Evolutionary conservation across 2,113 vertebrate genomes (phyloP), one percentile per base, ranked within the genome.

Genomic region (Himantopus leucocephalus): DNA sequence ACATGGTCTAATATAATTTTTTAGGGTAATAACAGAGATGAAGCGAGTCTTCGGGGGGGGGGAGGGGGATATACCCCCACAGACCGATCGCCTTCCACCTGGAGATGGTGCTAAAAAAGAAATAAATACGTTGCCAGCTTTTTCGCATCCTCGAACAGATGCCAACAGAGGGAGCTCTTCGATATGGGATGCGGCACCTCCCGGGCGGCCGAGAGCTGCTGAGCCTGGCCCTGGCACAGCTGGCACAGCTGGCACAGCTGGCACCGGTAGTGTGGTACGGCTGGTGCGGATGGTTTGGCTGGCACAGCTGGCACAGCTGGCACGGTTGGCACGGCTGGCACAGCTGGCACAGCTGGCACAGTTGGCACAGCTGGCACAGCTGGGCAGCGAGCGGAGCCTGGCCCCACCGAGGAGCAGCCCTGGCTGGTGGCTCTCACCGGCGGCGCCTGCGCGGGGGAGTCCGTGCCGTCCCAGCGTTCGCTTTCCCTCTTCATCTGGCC

Each of bases 131-230:
- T 14, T 41, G 53, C 59, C 63, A 17, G 4, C 19, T 39, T 23
- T 11, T 32, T 2, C 8, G 3, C 17, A 22, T 50, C 39, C 60
- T 60, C 87, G 67, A 85, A 1, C 35, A 32, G 92, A 92, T 94
- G 91, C 97, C 97, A 96, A 97, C 96, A 97, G 97, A 97, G 97
- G 96, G 97, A 97, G 97, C 97, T 96, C 87, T 86, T 30, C 94
- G 96, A 97, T 97, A 68, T 97, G 96, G 79, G 95, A 97, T 97
- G 83, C 21, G 62, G 89, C 85, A 53, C 62, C 58, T 85, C 71
- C 48, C 2, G 62, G 53, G n/a, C 0, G 3, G 48, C 21, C 0
- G 10, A 10, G 39, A 41, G 62, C 56, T 7, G 73, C 84, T 12
- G 77, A 39, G 35, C 71, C 71, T 35, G 18, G 59, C n/a, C 47